Evolutionary conservation across 2,113 vertebrate genomes (phyloP).

Genomic region (Leptobrachium ailaonicum): DNA sequence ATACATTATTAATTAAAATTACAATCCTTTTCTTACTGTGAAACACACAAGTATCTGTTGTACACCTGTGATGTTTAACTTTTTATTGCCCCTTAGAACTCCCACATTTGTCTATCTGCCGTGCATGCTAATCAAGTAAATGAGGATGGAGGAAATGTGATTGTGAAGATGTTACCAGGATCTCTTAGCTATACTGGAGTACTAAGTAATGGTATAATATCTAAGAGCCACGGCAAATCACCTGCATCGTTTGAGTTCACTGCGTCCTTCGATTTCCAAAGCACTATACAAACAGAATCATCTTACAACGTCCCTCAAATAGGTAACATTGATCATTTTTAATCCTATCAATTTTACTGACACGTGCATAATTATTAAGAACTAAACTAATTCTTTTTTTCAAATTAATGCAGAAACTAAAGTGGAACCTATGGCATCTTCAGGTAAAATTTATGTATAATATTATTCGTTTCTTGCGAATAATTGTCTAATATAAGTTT

Average conservation of each 20-base stretch:
- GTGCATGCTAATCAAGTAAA: background rate
- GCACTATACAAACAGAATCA: background rate
- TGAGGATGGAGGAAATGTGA: background rate
- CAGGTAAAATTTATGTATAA: background rate
- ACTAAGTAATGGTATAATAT: conserved; percentile 8
- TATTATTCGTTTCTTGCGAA: too few relatives aligned
- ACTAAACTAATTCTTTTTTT: background rate
- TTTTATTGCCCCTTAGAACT: background rate
- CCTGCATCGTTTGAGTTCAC: conserved; percentile 2
- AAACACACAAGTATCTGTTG: background rate
- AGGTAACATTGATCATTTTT: background rate
- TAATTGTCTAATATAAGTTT: too few relatives aligned
- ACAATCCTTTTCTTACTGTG: background rate
- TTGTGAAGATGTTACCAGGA: background rate
- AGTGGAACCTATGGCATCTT: background rate
- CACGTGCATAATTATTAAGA: background rate
- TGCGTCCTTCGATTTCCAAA: background rate
- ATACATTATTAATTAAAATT: background rate
- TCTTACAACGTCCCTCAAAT: background rate
- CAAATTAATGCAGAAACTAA: background rate
- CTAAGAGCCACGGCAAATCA: background rate
- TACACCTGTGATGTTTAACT: background rate
- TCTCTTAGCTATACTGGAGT: background rate
- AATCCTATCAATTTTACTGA: too few relatives aligned
- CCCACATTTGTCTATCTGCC: conserved; percentile 4